Evolutionary conservation across 2,797 vertebrate species (phyloP).

Genomic region (Harpagifer antarcticus): DNA sequence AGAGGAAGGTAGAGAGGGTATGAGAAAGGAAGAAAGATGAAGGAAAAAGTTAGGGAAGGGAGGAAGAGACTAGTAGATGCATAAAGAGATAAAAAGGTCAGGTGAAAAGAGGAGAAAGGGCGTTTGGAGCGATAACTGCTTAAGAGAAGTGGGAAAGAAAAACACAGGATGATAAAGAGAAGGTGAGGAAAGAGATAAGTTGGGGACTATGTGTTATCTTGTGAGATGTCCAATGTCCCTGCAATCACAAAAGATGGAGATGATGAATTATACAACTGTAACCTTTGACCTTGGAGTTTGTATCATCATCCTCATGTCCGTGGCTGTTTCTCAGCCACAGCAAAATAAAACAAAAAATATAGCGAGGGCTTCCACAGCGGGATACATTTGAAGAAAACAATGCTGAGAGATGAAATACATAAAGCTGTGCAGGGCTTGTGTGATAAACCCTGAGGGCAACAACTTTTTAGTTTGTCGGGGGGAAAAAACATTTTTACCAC

Average conservation of each 20-base stretch:
- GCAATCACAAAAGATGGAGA: slow-evolving; percentile 34
- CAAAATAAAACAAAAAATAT: slow-evolving; percentile 30
- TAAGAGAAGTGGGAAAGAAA: slow-evolving; percentile 6
- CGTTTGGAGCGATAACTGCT: slow-evolving; percentile 20
- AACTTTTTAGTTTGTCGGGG: neutral
- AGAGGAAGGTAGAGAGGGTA: slow-evolving; percentile 4
- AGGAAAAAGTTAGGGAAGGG: slow-evolving; percentile 21
- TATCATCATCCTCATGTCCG: slow-evolving; percentile 41
- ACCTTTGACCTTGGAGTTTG: slow-evolving; percentile 63
- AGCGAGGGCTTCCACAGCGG: slow-evolving; percentile 20
- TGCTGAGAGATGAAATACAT: slow-evolving; percentile 38
- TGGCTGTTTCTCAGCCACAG: slow-evolving; percentile 12
- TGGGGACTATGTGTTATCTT: slow-evolving; percentile 50
- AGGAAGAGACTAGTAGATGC: slow-evolving; percentile 27
- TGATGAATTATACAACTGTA: slow-evolving; percentile 62
- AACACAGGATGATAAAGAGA: slow-evolving; percentile 49
- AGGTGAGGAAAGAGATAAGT: slow-evolving; percentile 45
- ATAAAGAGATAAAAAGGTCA: slow-evolving; percentile 35
- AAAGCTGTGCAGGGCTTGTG: slow-evolving; percentile 23
- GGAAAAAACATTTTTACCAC: slow-evolving; percentile 9
- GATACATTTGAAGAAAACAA: slow-evolving; percentile 45
- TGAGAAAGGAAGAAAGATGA: slow-evolving; percentile 5
- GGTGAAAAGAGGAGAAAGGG: slow-evolving; percentile 52
- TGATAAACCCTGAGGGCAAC: slow-evolving; percentile 31
- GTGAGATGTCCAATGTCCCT: slow-evolving; percentile 33